These are phyloP conservation scores for Gymnobelideus leadbeateri DNA, from an alignment of 2,113 vertebrate genomes.

Conservation along the genomic window DNA sequence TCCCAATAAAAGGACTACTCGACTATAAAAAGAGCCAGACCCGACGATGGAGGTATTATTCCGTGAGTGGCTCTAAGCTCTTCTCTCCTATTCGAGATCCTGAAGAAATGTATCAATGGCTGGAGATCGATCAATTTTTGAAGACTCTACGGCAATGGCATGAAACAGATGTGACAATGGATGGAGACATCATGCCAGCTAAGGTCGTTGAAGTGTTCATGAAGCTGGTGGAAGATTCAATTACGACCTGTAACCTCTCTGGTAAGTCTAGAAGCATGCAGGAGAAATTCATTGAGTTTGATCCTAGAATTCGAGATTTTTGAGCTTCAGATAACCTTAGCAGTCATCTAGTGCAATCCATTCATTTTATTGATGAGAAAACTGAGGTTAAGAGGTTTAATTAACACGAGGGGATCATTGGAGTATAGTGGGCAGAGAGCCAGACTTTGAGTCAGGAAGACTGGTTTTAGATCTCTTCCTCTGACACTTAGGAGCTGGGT, in stretches of 20 bases:
- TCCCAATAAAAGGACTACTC: slow-evolving; percentile 86
- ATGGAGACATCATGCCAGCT: slow-evolving; percentile 89
- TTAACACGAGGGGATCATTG: neutral
- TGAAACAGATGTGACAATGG: slow-evolving; percentile 84
- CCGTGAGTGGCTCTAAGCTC: slow-evolving; percentile 83
- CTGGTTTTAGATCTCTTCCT: neutral
- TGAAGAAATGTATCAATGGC: slow-evolving; percentile 89
- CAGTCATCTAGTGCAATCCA: slow-evolving; percentile 27
- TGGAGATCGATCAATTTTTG: slow-evolving; percentile 88
- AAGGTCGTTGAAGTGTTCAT: slow-evolving; percentile 87
- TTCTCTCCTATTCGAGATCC: slow-evolving; percentile 86
- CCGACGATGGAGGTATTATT: slow-evolving; percentile 88
- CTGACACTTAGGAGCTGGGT: neutral
- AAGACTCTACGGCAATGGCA: slow-evolving; percentile 90
- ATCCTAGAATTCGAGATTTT: neutral
- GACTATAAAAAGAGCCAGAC: slow-evolving; percentile 85
- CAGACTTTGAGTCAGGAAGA: neutral
- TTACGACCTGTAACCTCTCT: slow-evolving; percentile 83
- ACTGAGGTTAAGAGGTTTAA: neutral
- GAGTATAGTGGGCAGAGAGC: neutral
- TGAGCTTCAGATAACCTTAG: neutral
- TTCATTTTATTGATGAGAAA: slow-evolving; percentile 38
- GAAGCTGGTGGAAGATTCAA: slow-evolving; percentile 86
- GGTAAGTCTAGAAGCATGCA: slow-evolving; percentile 80
- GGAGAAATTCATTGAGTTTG: neutral